phyloP scores from a whole-genome alignment of 2,113 vertebrate genomes.

The Chamaetylas fuelleborni region DNA sequence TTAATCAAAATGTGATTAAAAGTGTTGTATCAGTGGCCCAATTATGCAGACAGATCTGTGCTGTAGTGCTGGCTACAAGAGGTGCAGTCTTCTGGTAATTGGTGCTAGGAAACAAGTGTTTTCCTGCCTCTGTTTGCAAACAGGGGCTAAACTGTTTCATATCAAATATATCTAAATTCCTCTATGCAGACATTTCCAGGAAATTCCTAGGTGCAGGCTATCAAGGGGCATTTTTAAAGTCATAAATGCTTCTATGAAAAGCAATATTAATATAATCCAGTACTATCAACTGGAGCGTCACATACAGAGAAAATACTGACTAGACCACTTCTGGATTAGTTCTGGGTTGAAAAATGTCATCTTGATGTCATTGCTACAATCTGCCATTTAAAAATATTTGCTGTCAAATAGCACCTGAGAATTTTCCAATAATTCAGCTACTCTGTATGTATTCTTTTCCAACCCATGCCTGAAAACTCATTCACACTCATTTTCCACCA shows the following conservation, averaged over 20 bases:
- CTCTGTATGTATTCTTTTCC: background rate
- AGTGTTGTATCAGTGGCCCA: background rate
- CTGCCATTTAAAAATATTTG: background rate
- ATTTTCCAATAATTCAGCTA: background rate
- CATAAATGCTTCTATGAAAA: background rate
- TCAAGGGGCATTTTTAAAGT: background rate
- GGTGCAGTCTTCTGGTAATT: background rate
- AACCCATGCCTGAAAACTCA: background rate
- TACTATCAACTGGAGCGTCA: background rate
- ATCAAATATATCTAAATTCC: background rate
- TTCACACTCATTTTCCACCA: background rate
- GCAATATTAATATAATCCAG: background rate
- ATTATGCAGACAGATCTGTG: background rate
- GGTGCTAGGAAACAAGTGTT: background rate
- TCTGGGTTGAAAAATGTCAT: background rate
- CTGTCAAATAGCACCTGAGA: background rate
- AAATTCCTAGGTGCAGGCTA: background rate
- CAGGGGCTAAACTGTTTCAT: background rate
- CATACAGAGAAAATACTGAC: conserved; percentile 6
- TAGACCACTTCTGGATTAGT: conserved; percentile 3
- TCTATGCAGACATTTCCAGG: background rate
- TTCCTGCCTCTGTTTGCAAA: background rate
- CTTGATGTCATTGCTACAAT: background rate
- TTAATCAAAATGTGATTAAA: background rate
- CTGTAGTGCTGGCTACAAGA: background rate